Evolutionary conservation across 2,113 vertebrate genomes (phyloP).

Genomic region (Poeciliopsis turrubarensis): DNA sequence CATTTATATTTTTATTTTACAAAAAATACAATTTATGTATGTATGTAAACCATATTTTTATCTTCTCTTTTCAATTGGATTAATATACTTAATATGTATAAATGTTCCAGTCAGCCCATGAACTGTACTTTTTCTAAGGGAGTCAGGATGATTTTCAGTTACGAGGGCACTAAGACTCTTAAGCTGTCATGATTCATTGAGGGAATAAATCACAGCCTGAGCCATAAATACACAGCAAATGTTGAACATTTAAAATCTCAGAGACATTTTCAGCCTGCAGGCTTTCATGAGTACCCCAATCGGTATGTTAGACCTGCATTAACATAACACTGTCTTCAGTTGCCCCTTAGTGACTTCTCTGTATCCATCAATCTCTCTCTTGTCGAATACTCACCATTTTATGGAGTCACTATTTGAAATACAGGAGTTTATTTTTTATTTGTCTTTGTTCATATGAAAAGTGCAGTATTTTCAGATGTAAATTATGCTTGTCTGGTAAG

Average conservation of each 20-base stretch:
- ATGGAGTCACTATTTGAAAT: slow-evolving; percentile 54
- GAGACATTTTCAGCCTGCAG: slow-evolving; percentile 62
- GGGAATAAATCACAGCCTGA: slow-evolving; percentile 66
- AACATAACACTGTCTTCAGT: slow-evolving; percentile 44
- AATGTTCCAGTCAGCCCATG: slow-evolving; percentile 25
- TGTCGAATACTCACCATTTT: slow-evolving; percentile 49
- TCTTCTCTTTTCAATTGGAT: slow-evolving; percentile 65
- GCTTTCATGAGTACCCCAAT: slow-evolving; percentile 50
- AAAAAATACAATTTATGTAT: slow-evolving; percentile 13
- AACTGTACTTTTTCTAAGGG: slow-evolving; percentile 15
- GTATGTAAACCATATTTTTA: slow-evolving; percentile 63
- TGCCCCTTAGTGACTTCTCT: slow-evolving; percentile 39
- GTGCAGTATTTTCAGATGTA: slow-evolving; percentile 80
- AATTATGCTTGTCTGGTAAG: slow-evolving; percentile 75
- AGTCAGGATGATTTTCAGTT: slow-evolving; percentile 52
- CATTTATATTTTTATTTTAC: slow-evolving; percentile 31
- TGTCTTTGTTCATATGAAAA: slow-evolving; percentile 70
- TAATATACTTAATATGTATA: slow-evolving; percentile 54
- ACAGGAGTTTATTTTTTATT: slow-evolving; percentile 63
- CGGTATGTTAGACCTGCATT: slow-evolving; percentile 48
- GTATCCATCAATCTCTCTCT: slow-evolving; percentile 8
- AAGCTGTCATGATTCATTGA: slow-evolving; percentile 65
- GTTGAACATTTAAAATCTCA: slow-evolving; percentile 65
- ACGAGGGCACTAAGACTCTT: slow-evolving; percentile 61
- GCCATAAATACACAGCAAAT: slow-evolving; percentile 64